Base-by-base conservation (phyloP, 2,888 invertebrate species). In the Osedax fenrisi region DNA sequence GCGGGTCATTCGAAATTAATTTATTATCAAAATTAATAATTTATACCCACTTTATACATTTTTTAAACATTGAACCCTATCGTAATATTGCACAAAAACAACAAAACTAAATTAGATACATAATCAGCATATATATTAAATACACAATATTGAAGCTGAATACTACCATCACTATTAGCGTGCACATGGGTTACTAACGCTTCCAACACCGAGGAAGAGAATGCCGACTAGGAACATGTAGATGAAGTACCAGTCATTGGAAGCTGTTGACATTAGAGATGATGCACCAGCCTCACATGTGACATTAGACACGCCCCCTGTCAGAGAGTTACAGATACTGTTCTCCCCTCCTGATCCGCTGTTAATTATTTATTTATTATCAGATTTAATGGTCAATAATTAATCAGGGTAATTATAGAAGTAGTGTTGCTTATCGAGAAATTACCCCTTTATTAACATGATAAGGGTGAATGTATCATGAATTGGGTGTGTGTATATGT, bases 211-310 rank as follows among this genome's bases (percentile, higher is more conserved):
- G 22, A 68, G 25, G n/a, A 68, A 27, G 26, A 27, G 26, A 26
- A 68, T 68, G 26, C 26, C 27, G 26, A 26, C 68, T 13, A 68
- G 26, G 26, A 68, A 68, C 26, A 68, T 25, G 26, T 68, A 68
- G 10, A 68, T 2, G 68, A 25, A 68, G 26, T 5, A 26, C 68
- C 68, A 68, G 26, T 26, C 13, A 10, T 5, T 17, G 22, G 68
- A 68, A 17, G 10, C 17, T 10, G 5, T 17, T 17, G 41, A 41
- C 17, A 5, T 17, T 5, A 41, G 5, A 10, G 17, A 41, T 17
- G 41, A 17, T 5, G 17, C 17, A 41, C 17, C 5, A 10, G 10
- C 41, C 41, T 41, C 41, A 17, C 41, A 41, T 10, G 41, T 41
- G 41, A 17, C 17, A 17, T 41, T 41, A 41, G 41, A 41, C 41